Evolutionary conservation across 2,113 vertebrate genomes (phyloP).

Genomic region (Athene cunicularia): DNA sequence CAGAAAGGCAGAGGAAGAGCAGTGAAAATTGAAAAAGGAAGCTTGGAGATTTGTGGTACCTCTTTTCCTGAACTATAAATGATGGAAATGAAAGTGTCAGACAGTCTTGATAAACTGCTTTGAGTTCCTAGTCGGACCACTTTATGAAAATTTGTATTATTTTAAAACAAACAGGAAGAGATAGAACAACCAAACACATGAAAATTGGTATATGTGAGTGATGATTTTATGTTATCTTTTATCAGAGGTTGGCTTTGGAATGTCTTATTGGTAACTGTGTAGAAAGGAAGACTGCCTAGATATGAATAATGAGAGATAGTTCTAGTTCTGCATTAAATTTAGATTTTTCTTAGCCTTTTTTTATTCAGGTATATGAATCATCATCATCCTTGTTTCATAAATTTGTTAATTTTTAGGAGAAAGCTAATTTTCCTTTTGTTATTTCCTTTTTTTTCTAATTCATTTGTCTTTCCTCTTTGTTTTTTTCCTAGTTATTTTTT

Average conservation of each 20-base stretch:
- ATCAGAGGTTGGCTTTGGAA: not conserved
- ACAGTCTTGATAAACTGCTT: slow-evolving; percentile 1
- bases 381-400: not conserved
- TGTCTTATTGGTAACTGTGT: not conserved
- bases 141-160: slow-evolving; percentile 9
- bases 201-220: not conserved
- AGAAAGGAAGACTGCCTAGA: not conserved
- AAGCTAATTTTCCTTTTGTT: not conserved
- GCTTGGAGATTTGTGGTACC: not conserved
- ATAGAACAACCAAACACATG: not conserved
- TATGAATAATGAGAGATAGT: not conserved
- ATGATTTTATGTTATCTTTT: slow-evolving; percentile 18
- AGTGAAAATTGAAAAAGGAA: slow-evolving; percentile 39
- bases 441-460: not conserved
- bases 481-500: not conserved
- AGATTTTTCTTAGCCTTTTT: not conserved
- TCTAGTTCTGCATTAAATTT: not conserved
- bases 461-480: not conserved
- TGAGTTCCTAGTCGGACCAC: not conserved
- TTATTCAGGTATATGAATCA: not conserved
- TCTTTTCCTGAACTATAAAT: slow-evolving; percentile 10
- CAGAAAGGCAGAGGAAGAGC: slow-evolving; percentile 3
- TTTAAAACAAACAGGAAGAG: slow-evolving; percentile 13
- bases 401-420: not conserved
- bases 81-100: not conserved